Conservation (phyloP, 1,140 invertebrate genomes). For the Caerostris darwini region DNA sequence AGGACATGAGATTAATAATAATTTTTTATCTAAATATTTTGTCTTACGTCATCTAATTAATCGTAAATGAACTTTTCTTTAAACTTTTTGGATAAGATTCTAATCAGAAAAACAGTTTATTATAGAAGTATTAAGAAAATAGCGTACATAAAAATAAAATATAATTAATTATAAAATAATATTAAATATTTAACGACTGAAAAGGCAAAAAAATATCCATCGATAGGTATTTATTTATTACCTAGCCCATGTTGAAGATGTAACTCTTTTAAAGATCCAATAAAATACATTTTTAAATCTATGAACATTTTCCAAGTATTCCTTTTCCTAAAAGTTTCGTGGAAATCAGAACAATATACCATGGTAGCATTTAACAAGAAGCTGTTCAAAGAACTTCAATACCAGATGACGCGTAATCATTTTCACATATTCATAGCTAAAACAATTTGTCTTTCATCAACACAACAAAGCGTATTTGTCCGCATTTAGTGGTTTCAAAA, state of each 20-base stretch:
- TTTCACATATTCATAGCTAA: constrained; percentile 33
- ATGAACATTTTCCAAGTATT: not conserved
- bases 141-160: no score
- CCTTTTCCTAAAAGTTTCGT: not conserved
- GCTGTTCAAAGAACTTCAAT: not conserved
- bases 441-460: constrained; percentile 33
- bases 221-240: not conserved
- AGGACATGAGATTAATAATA: no score
- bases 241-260: not conserved
- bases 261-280: not conserved
- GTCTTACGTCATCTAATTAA: no score
- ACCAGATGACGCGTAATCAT: constrained; percentile 35
- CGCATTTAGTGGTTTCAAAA: constrained; percentile 7
- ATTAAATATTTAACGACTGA: no score
- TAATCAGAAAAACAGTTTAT: no score
- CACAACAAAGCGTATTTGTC: constrained; percentile 11
- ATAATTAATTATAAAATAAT: no score
- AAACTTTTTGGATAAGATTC: no score
- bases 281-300: not conserved
- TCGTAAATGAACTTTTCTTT: no score
- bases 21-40: no score
- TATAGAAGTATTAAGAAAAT: no score
- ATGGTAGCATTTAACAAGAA: constrained; percentile 16
- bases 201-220: not conserved
- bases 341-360: not conserved